Evolutionary conservation across 2,113 vertebrate genomes (phyloP).

Genomic region (Pipa parva): DNA sequence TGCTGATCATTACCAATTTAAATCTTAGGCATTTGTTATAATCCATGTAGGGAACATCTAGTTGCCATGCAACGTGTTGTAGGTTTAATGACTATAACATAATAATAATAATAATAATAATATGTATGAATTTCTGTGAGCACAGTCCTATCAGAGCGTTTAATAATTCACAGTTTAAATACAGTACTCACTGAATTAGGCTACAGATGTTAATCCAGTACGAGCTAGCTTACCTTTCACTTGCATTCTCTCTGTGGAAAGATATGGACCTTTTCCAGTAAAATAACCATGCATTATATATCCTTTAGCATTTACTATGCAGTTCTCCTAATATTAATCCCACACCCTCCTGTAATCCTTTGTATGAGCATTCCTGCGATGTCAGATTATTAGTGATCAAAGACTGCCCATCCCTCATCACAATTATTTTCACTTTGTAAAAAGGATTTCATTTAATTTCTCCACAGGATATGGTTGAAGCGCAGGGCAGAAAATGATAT

Average conservation of each 20-base stretch:
- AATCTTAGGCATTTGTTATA: no score
- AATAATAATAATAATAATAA: no score
- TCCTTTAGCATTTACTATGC: neutral
- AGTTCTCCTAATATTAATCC: slow-evolving; percentile 3
- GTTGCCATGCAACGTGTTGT: no score
- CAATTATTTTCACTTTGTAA: slow-evolving; percentile 23
- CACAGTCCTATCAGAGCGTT: no score
- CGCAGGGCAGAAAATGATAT: slow-evolving; percentile 24
- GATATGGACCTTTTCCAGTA: neutral
- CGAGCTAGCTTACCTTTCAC: neutral
- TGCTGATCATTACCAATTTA: no score
- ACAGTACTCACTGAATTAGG: neutral
- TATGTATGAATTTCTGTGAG: no score
- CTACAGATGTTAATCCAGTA: neutral
- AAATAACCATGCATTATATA: neutral
- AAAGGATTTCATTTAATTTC: slow-evolving; percentile 2
- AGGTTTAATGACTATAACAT: no score
- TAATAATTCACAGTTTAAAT: neutral
- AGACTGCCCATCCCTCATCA: slow-evolving; percentile 31
- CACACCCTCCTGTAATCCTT: slow-evolving; percentile 25
- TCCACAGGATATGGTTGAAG: neutral
- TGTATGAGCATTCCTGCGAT: slow-evolving; percentile 25
- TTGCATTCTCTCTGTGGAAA: neutral
- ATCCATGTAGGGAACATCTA: no score
- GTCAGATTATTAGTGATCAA: slow-evolving; percentile 38